A percentile compares a stretch with the other conserved stretches of the same genome.
Conservation (phyloP, 2,113 vertebrate genomes). For the Paradoxurus hermaphroditus region DNA sequence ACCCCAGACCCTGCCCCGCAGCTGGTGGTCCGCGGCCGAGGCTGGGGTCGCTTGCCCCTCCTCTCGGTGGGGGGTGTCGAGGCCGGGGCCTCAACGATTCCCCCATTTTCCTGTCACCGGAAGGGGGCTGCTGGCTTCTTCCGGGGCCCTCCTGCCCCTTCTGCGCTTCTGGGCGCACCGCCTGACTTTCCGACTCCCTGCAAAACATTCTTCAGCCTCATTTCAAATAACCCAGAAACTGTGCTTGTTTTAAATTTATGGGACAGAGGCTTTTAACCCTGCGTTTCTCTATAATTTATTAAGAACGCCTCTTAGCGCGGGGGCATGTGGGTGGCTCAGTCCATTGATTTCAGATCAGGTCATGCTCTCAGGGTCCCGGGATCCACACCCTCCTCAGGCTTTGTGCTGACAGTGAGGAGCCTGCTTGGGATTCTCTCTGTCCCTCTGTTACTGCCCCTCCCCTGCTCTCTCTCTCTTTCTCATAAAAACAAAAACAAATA, state of each 20-base stretch:
- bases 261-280: not conserved
- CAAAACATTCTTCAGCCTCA: fast-evolving
- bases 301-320: not conserved
- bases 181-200: not conserved
- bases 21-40: fast-evolving
- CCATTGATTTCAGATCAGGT: too few species aligned
- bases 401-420: too few species aligned
- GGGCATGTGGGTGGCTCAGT: too few species aligned
- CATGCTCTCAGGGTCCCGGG: too few species aligned
- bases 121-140: not conserved
- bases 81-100: fast-evolving
- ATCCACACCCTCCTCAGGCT: too few species aligned
- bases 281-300: not conserved
- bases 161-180: fast-evolving
- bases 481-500: too few species aligned
- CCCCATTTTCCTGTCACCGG: fast-evolving
- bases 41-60: fast-evolving
- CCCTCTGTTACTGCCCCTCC: too few species aligned
- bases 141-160: fast-evolving
- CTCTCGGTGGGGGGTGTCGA: not conserved
- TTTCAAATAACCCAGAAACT: not conserved
- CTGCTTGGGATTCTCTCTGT: too few species aligned
- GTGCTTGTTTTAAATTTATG: not conserved
- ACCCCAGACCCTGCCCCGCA: not conserved
- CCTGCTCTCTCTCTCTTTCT: too few species aligned